A percentile compares a stretch with the other conserved stretches of the same genome.
Conservation (phyloP, 2,113 vertebrate species). For the Regulus satrapa region DNA sequence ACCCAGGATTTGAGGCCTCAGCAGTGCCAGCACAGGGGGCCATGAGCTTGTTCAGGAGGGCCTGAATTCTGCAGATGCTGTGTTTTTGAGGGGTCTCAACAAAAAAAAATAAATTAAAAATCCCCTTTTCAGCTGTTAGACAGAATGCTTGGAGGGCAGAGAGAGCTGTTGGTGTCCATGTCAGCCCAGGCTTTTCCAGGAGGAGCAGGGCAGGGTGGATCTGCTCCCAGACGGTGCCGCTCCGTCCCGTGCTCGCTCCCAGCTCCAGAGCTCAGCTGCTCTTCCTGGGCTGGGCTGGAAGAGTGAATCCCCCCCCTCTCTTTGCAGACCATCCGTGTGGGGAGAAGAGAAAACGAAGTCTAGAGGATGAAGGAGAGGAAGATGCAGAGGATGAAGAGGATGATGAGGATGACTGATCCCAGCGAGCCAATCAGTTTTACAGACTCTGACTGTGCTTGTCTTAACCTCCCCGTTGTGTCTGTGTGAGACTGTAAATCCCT, state of each 20-base stretch:
- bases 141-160: background rate
- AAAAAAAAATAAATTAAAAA: background rate
- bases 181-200: background rate
- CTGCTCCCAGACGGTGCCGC: background rate
- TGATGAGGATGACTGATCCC: conserved; percentile 47
- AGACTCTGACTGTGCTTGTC: conserved; percentile 65
- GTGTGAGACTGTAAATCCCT: conserved; percentile 64
- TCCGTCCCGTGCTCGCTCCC: background rate
- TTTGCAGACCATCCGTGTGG: conserved; percentile 42
- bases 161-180: background rate
- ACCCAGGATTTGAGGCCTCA: background rate
- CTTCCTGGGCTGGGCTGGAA: background rate
- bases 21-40: background rate
- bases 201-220: background rate
- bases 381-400: conserved; percentile 44
- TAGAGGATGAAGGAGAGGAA: conserved; percentile 49
- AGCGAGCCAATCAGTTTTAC: conserved; percentile 52
- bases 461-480: conserved; percentile 54
- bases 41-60: background rate
- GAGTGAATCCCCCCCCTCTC: background rate
- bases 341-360: conserved; percentile 52
- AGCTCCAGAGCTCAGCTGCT: background rate
- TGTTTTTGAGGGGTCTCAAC: background rate
- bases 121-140: fast-evolving
- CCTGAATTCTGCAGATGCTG: background rate